These are phyloP conservation scores for Diorhabda sublineata DNA, from an alignment of 1,140 invertebrate genomes.

Conservation along the genomic window DNA sequence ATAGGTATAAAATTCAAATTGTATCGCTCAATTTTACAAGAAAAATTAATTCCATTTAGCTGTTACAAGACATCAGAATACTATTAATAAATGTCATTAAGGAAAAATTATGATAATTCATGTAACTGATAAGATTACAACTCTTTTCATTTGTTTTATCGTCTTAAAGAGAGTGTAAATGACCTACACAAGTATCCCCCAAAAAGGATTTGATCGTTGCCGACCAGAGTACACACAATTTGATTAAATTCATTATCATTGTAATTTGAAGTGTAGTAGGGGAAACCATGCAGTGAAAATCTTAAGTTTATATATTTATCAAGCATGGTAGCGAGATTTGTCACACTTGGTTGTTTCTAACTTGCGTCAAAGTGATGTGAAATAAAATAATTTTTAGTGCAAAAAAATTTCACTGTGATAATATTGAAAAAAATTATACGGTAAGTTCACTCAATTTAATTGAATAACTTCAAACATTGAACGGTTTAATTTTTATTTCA, in stretches of 20 bases:
- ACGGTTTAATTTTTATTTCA: too few species aligned
- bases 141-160: not conserved
- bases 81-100: too few species aligned
- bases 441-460: too few species aligned
- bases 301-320: slow-evolving; percentile 12
- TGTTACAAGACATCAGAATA: too few species aligned
- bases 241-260: slow-evolving; percentile 1
- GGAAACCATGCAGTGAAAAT: not conserved
- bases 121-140: too few species aligned
- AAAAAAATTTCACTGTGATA: too few species aligned
- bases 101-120: too few species aligned
- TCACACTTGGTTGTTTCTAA: slow-evolving; percentile 6
- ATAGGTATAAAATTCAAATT: too few species aligned
- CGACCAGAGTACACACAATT: not conserved
- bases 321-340: slow-evolving; percentile 7
- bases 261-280: slow-evolving; percentile 3
- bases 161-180: not conserved
- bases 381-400: not conserved
- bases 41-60: too few species aligned
- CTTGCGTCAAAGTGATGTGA: not conserved
- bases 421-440: too few species aligned
- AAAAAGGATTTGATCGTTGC: not conserved
- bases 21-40: too few species aligned
- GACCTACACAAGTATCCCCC: not conserved
- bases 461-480: too few species aligned